These are phyloP conservation scores for Bufotes viridis DNA, from an alignment of 2,797 vertebrate genomes.

Conservation along the genomic window DNA sequence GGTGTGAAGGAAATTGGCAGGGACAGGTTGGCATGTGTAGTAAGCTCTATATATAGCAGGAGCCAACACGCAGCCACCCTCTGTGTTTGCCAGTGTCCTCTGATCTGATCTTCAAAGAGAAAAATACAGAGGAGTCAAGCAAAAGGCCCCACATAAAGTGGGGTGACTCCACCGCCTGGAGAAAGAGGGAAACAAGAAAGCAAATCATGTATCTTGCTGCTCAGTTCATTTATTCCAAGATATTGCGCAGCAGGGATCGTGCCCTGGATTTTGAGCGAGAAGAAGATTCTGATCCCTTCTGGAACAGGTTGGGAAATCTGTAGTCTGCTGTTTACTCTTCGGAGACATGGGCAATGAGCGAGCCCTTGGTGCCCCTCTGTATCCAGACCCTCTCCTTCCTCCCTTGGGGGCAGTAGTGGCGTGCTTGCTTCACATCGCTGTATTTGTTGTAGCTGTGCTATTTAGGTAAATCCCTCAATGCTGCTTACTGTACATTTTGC, in stretches of 20 bases:
- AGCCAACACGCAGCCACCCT: slow-evolving; percentile 58
- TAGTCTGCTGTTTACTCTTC: slow-evolving; percentile 55
- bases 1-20: slow-evolving; percentile 83
- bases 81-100: slow-evolving; percentile 33
- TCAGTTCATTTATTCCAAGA: slow-evolving; percentile 86
- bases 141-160: background rate
- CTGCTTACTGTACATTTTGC: background rate
- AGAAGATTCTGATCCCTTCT: slow-evolving; percentile 91
- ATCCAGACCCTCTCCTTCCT: slow-evolving; percentile 64
- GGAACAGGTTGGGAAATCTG: slow-evolving; percentile 88
- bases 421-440: slow-evolving; percentile 75
- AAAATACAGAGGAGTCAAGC: background rate
- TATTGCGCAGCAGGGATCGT: slow-evolving; percentile 76
- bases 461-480: slow-evolving; percentile 72
- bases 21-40: slow-evolving; percentile 67
- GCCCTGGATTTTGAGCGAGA: slow-evolving; percentile 72
- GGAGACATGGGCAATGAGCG: slow-evolving; percentile 44
- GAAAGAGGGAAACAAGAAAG: background rate
- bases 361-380: slow-evolving; percentile 41
- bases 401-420: slow-evolving; percentile 69
- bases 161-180: slow-evolving; percentile 11
- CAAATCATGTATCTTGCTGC: slow-evolving; percentile 88
- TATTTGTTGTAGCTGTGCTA: slow-evolving; percentile 73
- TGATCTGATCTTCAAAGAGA: slow-evolving; percentile 8
- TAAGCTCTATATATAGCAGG: slow-evolving; percentile 76